These are phyloP conservation scores for Zingel zingel DNA, from an alignment of 2,113 vertebrate genomes.

Conservation along the genomic window DNA sequence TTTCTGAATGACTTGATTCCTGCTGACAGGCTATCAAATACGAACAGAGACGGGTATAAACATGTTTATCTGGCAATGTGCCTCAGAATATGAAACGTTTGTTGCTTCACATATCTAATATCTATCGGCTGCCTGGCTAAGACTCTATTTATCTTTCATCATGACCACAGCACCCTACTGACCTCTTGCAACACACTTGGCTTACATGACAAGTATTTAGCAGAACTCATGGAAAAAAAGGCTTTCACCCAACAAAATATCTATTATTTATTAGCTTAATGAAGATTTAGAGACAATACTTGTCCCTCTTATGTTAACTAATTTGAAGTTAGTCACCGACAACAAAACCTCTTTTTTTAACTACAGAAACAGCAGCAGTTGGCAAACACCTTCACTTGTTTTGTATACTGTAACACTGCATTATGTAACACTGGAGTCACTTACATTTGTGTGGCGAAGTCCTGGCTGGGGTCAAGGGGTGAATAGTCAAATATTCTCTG, in stretches of 20 bases:
- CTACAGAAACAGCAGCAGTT: background rate
- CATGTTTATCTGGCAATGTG: slow-evolving; percentile 44
- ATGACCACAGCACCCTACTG: slow-evolving; percentile 13
- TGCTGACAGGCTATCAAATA: slow-evolving; percentile 6
- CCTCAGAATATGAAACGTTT: slow-evolving; percentile 17
- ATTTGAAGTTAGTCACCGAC: background rate
- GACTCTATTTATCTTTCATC: slow-evolving; percentile 17
- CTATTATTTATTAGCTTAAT: background rate
- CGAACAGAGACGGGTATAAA: background rate
- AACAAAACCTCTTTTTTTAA: background rate
- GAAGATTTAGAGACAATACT: background rate
- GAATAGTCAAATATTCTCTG: slow-evolving; percentile 98
- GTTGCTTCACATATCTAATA: slow-evolving; percentile 23
- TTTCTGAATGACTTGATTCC: slow-evolving; percentile 9
- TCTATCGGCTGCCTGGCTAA: background rate
- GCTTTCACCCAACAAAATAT: background rate
- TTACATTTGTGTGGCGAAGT: slow-evolving; percentile 99
- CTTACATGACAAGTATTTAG: slow-evolving; percentile 5
- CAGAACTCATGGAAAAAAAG: background rate
- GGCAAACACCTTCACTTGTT: slow-evolving; percentile 22
- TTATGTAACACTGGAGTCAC: slow-evolving; percentile 72
- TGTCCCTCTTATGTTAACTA: background rate
- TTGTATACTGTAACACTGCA: background rate
- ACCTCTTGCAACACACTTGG: slow-evolving; percentile 25
- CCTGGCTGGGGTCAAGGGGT: slow-evolving; percentile 96